Evolutionary conservation across 2,888 invertebrate species (phyloP).

Genomic region (Hemithea aestivaria): DNA sequence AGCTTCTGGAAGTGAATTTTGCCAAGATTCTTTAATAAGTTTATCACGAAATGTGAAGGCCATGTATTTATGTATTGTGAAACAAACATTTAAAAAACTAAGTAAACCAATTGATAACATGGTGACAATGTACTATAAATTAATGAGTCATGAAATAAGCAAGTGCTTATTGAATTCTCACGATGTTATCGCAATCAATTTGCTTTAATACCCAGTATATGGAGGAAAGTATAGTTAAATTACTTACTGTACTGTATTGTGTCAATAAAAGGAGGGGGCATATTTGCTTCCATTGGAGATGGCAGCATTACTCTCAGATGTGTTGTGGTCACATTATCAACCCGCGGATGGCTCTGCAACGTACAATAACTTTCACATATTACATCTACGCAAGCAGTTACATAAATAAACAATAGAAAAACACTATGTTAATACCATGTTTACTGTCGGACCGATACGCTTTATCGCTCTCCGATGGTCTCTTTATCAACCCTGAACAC

Average conservation of each 20-base stretch:
- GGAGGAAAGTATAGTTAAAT: constrained; percentile 11
- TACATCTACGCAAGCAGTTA: constrained; percentile 47
- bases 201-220: constrained; percentile 2
- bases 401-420: constrained; percentile 60
- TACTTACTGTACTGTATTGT: constrained; percentile 50
- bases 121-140: constrained; percentile 10
- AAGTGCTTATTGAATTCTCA: constrained; percentile 17
- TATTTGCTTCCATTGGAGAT: constrained; percentile 45
- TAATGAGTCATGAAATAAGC: constrained; percentile 14
- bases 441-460: constrained; percentile 12
- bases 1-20: too few species aligned
- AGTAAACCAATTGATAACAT: neutral
- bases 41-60: too few species aligned
- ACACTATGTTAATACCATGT: constrained; percentile 44
- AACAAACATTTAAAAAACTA: too few species aligned
- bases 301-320: constrained; percentile 67
- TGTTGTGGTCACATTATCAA: constrained; percentile 54
- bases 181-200: constrained; percentile 22
- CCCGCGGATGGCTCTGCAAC: constrained; percentile 59
- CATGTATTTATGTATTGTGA: too few species aligned
- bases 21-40: too few species aligned
- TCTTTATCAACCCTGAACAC: constrained; percentile 4
- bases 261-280: constrained; percentile 62
- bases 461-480: neutral
- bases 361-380: constrained; percentile 50